phyloP scores from a whole-genome alignment of 2,113 vertebrate species.

The Tragelaphus strepsiceros region DNA sequence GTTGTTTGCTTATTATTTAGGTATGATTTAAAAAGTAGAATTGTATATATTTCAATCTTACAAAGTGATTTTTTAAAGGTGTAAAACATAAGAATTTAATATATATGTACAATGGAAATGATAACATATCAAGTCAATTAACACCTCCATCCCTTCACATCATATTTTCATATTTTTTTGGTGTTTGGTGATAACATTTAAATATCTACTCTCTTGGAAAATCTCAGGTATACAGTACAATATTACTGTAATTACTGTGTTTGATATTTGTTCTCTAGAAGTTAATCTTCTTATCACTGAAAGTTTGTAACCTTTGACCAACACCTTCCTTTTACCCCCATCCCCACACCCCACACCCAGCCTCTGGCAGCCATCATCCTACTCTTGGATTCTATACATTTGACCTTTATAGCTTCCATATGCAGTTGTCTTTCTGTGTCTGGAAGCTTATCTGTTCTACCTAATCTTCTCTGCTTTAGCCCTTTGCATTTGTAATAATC shows the following conservation, averaged over 20 bases:
- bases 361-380: neutral
- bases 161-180: neutral
- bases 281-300: neutral
- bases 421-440: neutral
- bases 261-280: neutral
- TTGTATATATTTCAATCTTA: neutral
- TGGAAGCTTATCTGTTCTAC: neutral
- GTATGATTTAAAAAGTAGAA: neutral
- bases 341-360: no score
- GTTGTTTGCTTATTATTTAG: neutral
- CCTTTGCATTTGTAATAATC: neutral
- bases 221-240: neutral
- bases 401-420: neutral
- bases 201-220: neutral
- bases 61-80: neutral
- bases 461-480: neutral
- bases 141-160: neutral
- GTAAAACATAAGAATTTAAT: neutral
- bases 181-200: neutral
- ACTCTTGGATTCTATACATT: neutral
- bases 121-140: neutral
- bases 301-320: neutral
- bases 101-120: neutral
- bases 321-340: neutral
- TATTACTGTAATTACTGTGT: neutral